These are phyloP conservation scores for Clarias pachynema DNA, from an alignment of 2,797 vertebrate species.

Conservation along the genomic window DNA sequence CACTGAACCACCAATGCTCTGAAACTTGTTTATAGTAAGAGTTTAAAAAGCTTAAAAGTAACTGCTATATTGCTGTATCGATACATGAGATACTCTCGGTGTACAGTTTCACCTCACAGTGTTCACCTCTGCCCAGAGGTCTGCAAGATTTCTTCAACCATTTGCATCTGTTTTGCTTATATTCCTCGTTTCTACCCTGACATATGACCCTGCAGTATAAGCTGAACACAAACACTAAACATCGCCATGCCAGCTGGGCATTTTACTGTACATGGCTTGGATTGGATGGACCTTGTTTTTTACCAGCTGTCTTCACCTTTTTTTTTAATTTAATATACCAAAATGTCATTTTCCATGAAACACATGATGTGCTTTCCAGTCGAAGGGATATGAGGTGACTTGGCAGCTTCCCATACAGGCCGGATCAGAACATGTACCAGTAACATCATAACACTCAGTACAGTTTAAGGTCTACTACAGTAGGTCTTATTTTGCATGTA, in stretches of 20 bases:
- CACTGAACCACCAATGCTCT: not conserved
- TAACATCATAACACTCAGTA: not conserved
- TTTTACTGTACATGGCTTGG: not conserved
- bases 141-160: not conserved
- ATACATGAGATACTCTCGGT: not conserved
- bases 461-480: not conserved
- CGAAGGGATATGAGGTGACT: not conserved
- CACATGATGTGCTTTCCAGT: not conserved
- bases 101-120: not conserved
- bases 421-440: not conserved
- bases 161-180: constrained; percentile 15
- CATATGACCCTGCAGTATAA: not conserved
- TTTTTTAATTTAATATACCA: too few species aligned
- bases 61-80: not conserved
- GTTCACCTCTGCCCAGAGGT: not conserved
- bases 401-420: not conserved
- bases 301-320: not conserved
- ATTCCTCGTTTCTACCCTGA: not conserved
- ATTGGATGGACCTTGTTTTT: not conserved
- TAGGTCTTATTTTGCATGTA: not conserved
- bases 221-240: not conserved
- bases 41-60: not conserved
- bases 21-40: not conserved
- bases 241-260: not conserved
- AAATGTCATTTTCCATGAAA: not conserved